Base-by-base conservation (phyloP, 2,797 vertebrate genomes). In the Syngnathus acus region DNA sequence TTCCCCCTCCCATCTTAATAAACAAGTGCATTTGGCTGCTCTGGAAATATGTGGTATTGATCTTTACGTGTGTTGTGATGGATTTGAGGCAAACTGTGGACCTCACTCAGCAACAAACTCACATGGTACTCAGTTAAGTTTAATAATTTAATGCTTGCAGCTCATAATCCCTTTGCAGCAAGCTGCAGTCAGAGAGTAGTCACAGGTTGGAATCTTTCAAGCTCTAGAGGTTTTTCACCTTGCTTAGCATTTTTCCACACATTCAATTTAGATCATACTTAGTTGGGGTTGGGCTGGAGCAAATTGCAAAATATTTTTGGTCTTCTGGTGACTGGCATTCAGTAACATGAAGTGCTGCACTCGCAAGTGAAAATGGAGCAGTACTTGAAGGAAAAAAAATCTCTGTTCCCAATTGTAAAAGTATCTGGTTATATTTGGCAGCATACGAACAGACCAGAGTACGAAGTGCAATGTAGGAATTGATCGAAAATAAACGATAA, bases 121-220 rank as follows among this genome's bases (percentile, higher is more conserved):
- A 51, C 19, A n/a, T 51, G 50, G 19, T n/a, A 21, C 6, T 51
- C 79, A 79, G 80, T 86, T 73, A 68, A 71, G 74, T 70, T 90
- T 68, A 89, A 88, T 89, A 82, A 88, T 89, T 89, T 87, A 73
- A 88, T 88, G 82, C 37, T 37, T 53, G 71, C 65, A 73, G 77
- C 75, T 62, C 76, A 77, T 11, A 38, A 40, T 48, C 47, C 47
- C 5, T 48, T 48, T 16, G 2, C 47, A 62, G 19, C 21, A 16
- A 32, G 39, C 40, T 13, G 17, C 17, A 14, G 61, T 23, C 42
- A 26, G 23, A 11, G 10, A 23, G 16, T 48, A 45, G 42, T 50
- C 45, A 19, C 9, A 13, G 45, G 26, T 45, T 21, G 2, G n/a
- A 62, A 50, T 64, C 13, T 26, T 16, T 50, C 43, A 38, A 51